These are phyloP conservation scores for Cossypha niveicapilla DNA, from an alignment of 2,797 vertebrate species.

Conservation along the genomic window DNA sequence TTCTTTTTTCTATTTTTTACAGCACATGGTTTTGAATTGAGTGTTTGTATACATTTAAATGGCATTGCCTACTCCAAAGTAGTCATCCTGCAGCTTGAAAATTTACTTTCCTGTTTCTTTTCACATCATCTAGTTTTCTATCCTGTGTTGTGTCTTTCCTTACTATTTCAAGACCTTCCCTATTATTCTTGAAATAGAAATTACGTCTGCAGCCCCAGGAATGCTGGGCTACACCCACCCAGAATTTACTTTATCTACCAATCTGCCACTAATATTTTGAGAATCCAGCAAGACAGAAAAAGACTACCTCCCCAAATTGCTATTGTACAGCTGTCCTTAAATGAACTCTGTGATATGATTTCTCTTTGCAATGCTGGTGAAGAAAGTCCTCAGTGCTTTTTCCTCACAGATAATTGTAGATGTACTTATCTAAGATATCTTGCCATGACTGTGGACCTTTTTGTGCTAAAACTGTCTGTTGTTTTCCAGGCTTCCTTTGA, in stretches of 20 bases:
- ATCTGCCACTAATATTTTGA: neutral
- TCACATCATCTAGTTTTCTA: neutral
- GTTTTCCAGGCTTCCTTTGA: neutral
- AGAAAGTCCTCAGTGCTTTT: neutral
- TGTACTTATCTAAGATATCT: neutral
- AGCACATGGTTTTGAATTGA: neutral
- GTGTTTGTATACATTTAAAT: neutral
- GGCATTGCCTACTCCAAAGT: neutral
- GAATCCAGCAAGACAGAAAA: neutral
- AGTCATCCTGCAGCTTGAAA: neutral
- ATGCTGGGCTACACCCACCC: neutral
- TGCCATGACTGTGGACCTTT: neutral
- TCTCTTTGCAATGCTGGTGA: neutral
- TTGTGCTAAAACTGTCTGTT: neutral
- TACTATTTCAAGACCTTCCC: neutral
- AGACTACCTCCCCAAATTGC: neutral
- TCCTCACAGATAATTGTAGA: neutral
- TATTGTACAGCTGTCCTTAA: neutral
- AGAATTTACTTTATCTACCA: neutral
- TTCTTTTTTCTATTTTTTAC: neutral
- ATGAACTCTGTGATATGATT: neutral
- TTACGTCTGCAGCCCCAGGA: neutral
- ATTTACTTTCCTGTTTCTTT: neutral
- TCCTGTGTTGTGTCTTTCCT: neutral
- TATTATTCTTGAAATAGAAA: conserved; percentile 25